Evolutionary conservation across 2,113 vertebrate genomes (phyloP), one percentile per base, ranked within the genome.

Genomic region (Podarcis raffonei): DNA sequence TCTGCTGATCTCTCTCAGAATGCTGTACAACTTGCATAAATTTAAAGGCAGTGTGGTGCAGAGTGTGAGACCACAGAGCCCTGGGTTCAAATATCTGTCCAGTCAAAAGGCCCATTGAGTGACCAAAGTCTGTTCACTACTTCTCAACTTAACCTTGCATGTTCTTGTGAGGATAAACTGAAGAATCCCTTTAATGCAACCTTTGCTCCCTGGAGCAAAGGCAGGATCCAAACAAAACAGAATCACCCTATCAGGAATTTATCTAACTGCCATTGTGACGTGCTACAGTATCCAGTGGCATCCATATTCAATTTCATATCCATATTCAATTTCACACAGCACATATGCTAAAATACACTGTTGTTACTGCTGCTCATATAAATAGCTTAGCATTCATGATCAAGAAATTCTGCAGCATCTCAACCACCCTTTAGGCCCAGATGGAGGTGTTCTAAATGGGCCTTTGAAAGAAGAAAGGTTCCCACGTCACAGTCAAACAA

Each of bases 311-410:
- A 66, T 87, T 90, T 93, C 85, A 74, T 37, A 90, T 79, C 68
- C 42, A 25, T 62, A 11, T 2, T 75, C 80, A 25, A 66, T 87
- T 90, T 93, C 85, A 74, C 75, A 83, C 5, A 74, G 75, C 83
- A 80, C 2, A 88, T 88, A 81, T 68, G 59, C 62, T 78, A 79
- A 91, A 93, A 90, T 35, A 89, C 0, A 0, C 65, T 53, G 9
- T 39, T 89, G 35, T 39, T 87, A 74, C 42, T 87, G 57, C 66
- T 82, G 77, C 77, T 92, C 20, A 72, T 9, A 68, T 22, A 90
- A 94, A 89, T 78, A 85, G 89, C 95, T 89, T 83, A 35, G 35
- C 89, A 74, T 32, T 90, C 88, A 94, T 81, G 79, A 96, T 87
- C 4, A 90, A 91, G 85, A 91, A 91, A 32, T 8, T 57, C 2